phyloP scores from a whole-genome alignment of 2,888 invertebrate species.

The Mythimna impura region DNA sequence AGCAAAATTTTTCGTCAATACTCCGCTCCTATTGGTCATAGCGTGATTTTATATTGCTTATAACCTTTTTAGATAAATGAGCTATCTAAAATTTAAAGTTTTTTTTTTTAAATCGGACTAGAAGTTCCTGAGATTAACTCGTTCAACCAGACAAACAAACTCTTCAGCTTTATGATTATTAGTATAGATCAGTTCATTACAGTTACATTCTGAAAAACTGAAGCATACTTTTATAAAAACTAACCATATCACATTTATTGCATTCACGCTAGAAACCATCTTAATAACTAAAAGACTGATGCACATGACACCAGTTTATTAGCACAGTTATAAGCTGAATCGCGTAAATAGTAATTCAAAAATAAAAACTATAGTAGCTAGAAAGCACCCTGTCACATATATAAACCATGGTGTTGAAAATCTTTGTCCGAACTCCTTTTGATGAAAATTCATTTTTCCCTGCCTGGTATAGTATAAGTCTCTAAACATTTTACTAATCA shows the following conservation, averaged over 20 bases:
- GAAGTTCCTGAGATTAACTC: too few species aligned
- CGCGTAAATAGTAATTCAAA: background rate
- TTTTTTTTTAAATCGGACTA: too few species aligned
- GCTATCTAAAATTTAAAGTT: too few species aligned
- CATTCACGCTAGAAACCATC: background rate
- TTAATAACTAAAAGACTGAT: background rate
- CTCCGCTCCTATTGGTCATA: too few species aligned
- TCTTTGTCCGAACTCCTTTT: background rate
- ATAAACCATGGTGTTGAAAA: background rate
- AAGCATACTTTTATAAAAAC: too few species aligned
- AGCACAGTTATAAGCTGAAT: background rate
- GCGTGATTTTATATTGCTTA: too few species aligned
- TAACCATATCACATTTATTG: background rate
- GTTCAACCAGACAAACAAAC: too few species aligned
- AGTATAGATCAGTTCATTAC: too few species aligned
- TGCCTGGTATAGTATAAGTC: background rate
- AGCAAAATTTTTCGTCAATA: too few species aligned
- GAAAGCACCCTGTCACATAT: background rate
- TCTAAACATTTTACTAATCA: background rate
- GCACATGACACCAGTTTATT: background rate
- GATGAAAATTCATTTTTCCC: background rate
- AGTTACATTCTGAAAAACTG: too few species aligned
- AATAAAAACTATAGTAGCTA: conserved; percentile 1
- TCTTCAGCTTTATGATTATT: too few species aligned
- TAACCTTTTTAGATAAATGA: too few species aligned